These are phyloP conservation scores for Tachina fera DNA, from an alignment of 2,888 invertebrate species.

Conservation along the genomic window DNA sequence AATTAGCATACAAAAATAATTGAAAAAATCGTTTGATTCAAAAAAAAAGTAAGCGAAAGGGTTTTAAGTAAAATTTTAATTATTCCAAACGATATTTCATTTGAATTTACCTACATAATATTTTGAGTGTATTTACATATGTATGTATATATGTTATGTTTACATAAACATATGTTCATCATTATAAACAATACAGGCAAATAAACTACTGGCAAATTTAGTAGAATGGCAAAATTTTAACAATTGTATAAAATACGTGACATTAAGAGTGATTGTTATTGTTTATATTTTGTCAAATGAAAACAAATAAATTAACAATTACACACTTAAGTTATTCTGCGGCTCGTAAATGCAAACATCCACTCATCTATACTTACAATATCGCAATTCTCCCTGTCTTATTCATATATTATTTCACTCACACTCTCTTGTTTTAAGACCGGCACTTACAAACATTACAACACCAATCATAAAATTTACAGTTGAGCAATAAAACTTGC, in stretches of 20 bases:
- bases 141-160: slow-evolving; percentile 6
- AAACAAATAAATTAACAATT: slow-evolving; percentile 82
- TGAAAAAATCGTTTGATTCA: too few relatives aligned
- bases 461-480: slow-evolving; percentile 41
- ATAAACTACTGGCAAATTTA: slow-evolving; percentile 50
- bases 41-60: too few relatives aligned
- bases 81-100: too few relatives aligned
- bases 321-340: slow-evolving; percentile 81
- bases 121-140: too few relatives aligned
- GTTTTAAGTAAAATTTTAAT: too few relatives aligned
- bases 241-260: slow-evolving; percentile 69
- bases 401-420: neutral
- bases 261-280: slow-evolving; percentile 79
- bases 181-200: slow-evolving; percentile 43
- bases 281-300: slow-evolving; percentile 81
- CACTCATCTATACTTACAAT: slow-evolving; percentile 32
- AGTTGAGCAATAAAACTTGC: slow-evolving; percentile 62
- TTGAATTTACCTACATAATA: too few relatives aligned
- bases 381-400: neutral
- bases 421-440: slow-evolving; percentile 21
- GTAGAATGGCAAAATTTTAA: slow-evolving; percentile 54
- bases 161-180: slow-evolving; percentile 47
- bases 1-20: too few relatives aligned
- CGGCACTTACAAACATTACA: slow-evolving; percentile 28
- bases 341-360: slow-evolving; percentile 65